Conservation (phyloP, 2,888 invertebrate genomes). For the Chalcis sispes region DNA sequence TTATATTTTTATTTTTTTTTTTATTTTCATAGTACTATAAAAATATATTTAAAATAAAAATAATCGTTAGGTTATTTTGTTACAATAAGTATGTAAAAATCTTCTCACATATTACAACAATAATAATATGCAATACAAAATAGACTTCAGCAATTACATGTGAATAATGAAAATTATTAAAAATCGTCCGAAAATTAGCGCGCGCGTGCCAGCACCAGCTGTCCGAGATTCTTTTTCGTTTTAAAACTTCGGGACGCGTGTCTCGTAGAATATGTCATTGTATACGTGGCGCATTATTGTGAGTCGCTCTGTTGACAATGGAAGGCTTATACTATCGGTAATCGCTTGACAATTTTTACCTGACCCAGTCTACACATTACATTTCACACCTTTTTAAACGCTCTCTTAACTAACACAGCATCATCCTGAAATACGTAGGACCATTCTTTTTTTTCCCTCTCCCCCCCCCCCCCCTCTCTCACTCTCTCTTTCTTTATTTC, state of each 20-base stretch:
- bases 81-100: no score
- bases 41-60: neutral
- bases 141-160: neutral
- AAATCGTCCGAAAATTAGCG: neutral
- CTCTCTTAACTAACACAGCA: neutral
- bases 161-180: neutral
- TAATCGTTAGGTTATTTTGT: no score
- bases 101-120: no score
- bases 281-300: slow-evolving; percentile 26
- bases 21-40: neutral
- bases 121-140: no score
- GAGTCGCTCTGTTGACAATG: slow-evolving; percentile 25
- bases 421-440: neutral
- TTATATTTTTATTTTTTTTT: neutral
- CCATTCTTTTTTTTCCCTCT: no score
- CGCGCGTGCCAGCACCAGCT: slow-evolving; percentile 35
- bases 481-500: no score
- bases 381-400: slow-evolving; percentile 24
- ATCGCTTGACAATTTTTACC: slow-evolving; percentile 37
- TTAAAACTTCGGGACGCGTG: slow-evolving; percentile 42
- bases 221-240: slow-evolving; percentile 27
- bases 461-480: no score
- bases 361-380: neutral
- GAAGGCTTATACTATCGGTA: slow-evolving; percentile 32
- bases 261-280: slow-evolving; percentile 28